Evolutionary conservation across 2,797 vertebrate genomes (phyloP).

Genomic region (Chaenodraco wilsoni): DNA sequence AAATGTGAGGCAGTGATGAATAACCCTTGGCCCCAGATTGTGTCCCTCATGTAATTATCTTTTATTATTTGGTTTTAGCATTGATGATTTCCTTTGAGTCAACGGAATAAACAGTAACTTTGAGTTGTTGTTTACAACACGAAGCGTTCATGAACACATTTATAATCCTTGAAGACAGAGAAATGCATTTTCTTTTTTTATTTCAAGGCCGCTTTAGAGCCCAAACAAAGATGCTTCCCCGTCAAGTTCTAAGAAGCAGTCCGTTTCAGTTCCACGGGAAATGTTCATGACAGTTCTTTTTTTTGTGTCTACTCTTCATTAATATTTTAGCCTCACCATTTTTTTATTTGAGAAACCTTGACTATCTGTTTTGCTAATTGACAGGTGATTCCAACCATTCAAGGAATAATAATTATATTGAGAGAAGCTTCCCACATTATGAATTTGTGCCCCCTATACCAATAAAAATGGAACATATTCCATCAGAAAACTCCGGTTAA

Average conservation of each 20-base stretch:
- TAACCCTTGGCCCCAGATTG: conserved; percentile 6
- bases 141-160: not conserved
- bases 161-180: conserved; percentile 21
- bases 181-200: not conserved
- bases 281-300: not conserved
- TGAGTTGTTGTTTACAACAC: conserved; percentile 8
- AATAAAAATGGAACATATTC: not conserved
- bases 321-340: not conserved
- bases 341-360: not conserved
- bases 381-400: not conserved
- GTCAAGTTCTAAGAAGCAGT: not conserved
- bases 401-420: not conserved
- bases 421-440: not conserved
- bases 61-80: not conserved
- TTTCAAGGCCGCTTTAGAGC: conserved; percentile 6
- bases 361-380: not conserved
- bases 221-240: not conserved
- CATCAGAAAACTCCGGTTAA: conserved; percentile 3
- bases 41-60: conserved; percentile 9
- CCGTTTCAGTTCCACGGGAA: not conserved
- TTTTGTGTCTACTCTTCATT: not conserved
- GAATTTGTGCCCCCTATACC: not conserved
- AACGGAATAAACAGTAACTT: not conserved
- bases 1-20: conserved; percentile 44
- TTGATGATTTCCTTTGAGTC: conserved; percentile 1